Evolutionary conservation across 2,888 invertebrate genomes (phyloP).

Genomic region (Phortica magna): DNA sequence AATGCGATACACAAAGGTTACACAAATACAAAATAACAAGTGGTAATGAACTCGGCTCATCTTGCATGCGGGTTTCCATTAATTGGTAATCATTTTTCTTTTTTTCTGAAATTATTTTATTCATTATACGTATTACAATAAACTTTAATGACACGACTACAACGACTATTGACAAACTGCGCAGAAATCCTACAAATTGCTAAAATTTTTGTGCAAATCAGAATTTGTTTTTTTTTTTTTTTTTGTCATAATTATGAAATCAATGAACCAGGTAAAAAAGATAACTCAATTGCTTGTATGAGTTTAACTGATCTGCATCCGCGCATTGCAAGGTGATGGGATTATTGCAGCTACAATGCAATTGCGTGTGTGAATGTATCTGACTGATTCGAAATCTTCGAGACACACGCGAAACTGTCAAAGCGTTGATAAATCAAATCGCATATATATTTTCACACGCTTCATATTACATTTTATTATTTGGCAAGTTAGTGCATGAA

Average conservation of each 20-base stretch:
- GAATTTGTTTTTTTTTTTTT: not conserved
- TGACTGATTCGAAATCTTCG: constrained; percentile 3
- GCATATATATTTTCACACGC: constrained; percentile 31
- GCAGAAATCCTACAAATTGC: constrained; percentile 5
- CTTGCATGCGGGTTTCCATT: not conserved
- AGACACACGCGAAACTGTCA: constrained; percentile 1
- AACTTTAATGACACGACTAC: not conserved
- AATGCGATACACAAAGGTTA: constrained; percentile 27
- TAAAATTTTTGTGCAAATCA: constrained; percentile 3
- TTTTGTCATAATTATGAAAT: constrained; percentile 55
- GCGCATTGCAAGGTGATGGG: constrained; percentile 34
- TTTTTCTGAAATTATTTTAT: not conserved
- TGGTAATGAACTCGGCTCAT: constrained; percentile 5
- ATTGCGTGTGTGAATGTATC: constrained; percentile 8
- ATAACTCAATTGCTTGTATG: constrained; percentile 36
- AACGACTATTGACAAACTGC: not conserved
- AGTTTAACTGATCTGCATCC: constrained; percentile 25
- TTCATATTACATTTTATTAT: not conserved
- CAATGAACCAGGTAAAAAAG: constrained; percentile 58
- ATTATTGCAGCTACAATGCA: not conserved
- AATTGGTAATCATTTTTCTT: constrained; percentile 9
- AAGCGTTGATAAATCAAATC: constrained; percentile 33
- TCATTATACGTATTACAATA: not conserved
- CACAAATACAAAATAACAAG: not conserved
- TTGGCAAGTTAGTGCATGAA: not conserved